Conservation (phyloP, 2,113 vertebrate species). For the Colossoma macropomum region DNA sequence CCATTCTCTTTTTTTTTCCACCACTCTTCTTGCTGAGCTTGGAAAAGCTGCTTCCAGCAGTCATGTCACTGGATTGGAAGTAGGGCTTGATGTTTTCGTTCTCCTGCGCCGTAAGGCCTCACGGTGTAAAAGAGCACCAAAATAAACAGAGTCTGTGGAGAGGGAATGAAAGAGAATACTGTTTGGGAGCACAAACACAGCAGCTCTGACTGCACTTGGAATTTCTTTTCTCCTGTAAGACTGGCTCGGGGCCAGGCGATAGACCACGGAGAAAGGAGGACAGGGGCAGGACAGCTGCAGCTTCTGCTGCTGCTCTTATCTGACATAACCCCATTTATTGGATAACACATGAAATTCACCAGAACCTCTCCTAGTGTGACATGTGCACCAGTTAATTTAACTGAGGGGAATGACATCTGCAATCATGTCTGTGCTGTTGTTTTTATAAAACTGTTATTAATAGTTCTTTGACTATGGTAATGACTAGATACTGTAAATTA, state of each 20-base stretch:
- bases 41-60: conserved; percentile 67
- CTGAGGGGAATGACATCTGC: not conserved
- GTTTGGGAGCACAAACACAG: conserved; percentile 78
- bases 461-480: not conserved
- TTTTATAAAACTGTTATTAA: not conserved
- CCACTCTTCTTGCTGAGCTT: conserved; percentile 58
- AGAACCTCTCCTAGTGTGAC: not conserved
- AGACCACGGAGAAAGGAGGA: conserved; percentile 49
- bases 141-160: conserved; percentile 76
- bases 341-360: not conserved
- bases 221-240: conserved; percentile 71
- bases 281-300: conserved; percentile 34
- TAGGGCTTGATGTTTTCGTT: conserved; percentile 71
- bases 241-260: conserved; percentile 69
- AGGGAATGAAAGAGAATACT: conserved; percentile 81
- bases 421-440: not conserved
- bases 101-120: conserved; percentile 72
- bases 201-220: conserved; percentile 70
- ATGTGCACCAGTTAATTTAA: not conserved
- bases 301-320: conserved; percentile 40
- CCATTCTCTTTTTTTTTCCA: conserved; percentile 53
- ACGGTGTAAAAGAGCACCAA: conserved; percentile 78
- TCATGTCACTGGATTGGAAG: conserved; percentile 73
- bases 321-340: conserved; percentile 25
- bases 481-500: not conserved